Evolutionary conservation across 2,113 vertebrate species (phyloP).

Genomic region (Noctilio leporinus): DNA sequence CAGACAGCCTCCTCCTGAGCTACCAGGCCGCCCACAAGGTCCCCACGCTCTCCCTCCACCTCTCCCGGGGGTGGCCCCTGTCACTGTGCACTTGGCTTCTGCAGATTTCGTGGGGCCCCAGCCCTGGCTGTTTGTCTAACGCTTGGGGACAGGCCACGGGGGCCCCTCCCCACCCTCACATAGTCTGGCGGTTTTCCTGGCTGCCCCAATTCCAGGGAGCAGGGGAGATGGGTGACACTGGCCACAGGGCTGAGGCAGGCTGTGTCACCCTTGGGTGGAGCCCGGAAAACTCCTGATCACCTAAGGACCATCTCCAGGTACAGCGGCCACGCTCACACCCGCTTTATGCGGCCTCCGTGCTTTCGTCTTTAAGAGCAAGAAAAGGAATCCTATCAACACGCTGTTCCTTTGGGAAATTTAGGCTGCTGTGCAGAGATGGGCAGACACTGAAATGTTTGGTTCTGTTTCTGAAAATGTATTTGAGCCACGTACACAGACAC

Average conservation of each 20-base stretch:
- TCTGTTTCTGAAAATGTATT: not conserved
- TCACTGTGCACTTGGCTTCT: not conserved
- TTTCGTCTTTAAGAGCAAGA: not conserved
- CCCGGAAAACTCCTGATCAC: not conserved
- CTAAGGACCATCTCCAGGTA: not conserved
- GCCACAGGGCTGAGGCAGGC: not conserved
- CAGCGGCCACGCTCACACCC: rapidly evolving
- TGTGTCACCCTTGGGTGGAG: too few species aligned
- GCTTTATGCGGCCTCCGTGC: rapidly evolving
- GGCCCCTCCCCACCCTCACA: too few species aligned
- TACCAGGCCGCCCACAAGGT: too few species aligned
- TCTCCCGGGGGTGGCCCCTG: rapidly evolving
- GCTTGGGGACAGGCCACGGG: not conserved
- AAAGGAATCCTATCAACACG: rapidly evolving
- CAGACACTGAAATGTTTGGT: not conserved
- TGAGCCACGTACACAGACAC: not conserved
- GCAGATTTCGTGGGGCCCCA: rapidly evolving
- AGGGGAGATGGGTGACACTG: rapidly evolving
- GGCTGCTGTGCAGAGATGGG: not conserved
- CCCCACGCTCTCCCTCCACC: rapidly evolving
- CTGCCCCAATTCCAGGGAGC: not conserved
- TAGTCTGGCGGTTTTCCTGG: too few species aligned
- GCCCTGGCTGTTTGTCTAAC: rapidly evolving
- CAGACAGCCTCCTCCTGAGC: not conserved
- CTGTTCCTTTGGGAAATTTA: not conserved